Conservation (phyloP, 2,113 vertebrate species). For the Eira barbara region DNA sequence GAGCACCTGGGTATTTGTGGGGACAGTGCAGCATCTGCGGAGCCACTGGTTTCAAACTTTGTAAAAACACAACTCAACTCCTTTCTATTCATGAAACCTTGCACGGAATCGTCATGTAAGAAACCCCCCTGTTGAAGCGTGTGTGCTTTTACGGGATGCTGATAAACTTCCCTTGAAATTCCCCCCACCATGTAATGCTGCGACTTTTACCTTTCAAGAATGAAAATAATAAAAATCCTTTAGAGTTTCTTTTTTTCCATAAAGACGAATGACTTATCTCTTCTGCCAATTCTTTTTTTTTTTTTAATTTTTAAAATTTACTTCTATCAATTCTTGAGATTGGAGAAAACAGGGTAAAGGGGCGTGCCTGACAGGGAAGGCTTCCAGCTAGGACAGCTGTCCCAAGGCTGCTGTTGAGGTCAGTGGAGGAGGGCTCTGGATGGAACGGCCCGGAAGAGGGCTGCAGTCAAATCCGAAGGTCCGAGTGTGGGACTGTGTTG, state of each 20-base stretch:
- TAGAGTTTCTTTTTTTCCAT: not conserved
- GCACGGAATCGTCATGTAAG: not conserved
- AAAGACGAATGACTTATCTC: not conserved
- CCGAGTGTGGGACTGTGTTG: accelerated
- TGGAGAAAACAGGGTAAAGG: not conserved
- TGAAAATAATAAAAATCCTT: not conserved
- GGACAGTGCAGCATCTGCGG: not conserved
- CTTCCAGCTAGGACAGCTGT: not conserved
- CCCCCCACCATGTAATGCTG: not conserved
- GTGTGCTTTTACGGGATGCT: not conserved
- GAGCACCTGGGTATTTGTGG: not conserved
- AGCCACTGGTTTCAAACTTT: not conserved
- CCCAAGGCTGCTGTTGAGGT: not conserved
- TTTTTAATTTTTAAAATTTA: not conserved
- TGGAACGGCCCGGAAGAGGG: not conserved
- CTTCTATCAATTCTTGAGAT: not conserved
- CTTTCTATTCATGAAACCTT: not conserved
- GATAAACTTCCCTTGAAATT: not conserved
- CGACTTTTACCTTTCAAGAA: not conserved
- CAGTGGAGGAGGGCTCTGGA: not conserved
- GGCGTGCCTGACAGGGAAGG: accelerated
- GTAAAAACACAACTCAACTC: not conserved
- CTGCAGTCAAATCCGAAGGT: not conserved
- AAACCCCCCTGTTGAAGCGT: not conserved
- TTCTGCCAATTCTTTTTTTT: not conserved